Base-by-base conservation (phyloP, 2,888 invertebrate species). In the Epirrita christyi region DNA sequence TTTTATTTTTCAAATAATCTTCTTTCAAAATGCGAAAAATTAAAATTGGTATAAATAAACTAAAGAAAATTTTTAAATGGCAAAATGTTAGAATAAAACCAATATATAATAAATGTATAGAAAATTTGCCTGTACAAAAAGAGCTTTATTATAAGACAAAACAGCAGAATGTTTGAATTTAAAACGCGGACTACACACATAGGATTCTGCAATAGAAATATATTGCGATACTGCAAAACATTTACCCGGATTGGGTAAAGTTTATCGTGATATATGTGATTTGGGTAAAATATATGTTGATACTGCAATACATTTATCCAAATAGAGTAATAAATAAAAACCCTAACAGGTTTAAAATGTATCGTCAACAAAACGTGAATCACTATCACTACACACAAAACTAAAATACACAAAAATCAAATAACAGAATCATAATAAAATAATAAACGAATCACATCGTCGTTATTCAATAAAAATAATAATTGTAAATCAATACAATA, bases 401-500 rank as follows among this genome's bases (percentile, higher is more conserved):
- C 64, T 65, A 73, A 73, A 68, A 61, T 70, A 75, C 71, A 76
- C 65, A 63, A 68, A 63, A 75, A 76, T 72, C 78, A 75, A 47
- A 66, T 61, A 63, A 58, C 67, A 62, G 64, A 74, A 64, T 60
- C 64, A 67, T 68, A 59, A 51, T 72, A 73, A 68, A 72, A 58
- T 61, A 57, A 6, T 59, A 61, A 63, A 62, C 55, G 59, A 64
- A 67, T 61, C 48, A 66, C 60, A 61, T 54, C 54, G 15, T 59
- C 63, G 27, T 59, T 59, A 64, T 62, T 51, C 61, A 68, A 69
- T 66, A 72, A 75, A 71, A 70, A 75, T 75, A 75, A 70, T 74
- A 78, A 77, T 75, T 71, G 66, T 78, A 81, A 82, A 77, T 70
- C 75, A 79, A 82, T 78, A 74, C 53, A 73, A 78, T 64, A 76